Base-by-base conservation (phyloP, 2,113 vertebrate genomes). In the Perca flavescens region DNA sequence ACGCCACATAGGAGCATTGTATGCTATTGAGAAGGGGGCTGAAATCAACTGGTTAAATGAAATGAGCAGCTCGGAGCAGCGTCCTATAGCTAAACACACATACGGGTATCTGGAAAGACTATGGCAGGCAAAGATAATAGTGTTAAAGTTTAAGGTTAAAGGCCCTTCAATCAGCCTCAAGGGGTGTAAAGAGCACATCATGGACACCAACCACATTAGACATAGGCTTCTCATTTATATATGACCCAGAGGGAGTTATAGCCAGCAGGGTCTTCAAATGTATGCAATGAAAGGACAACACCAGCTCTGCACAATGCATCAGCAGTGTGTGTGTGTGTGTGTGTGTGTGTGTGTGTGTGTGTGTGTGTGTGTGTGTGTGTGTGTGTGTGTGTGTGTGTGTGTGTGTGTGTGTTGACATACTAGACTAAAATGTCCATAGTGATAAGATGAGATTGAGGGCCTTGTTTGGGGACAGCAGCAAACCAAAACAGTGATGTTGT, bases 131-230 rank as follows among this genome's bases (percentile, higher is more conserved):
- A 22, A 74, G 84, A 93, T 92, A 92, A 94, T 94, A 87, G 88
- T 74, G 75, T 93, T 88, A 88, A 82, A 87, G 82, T 87, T 88
- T 80, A 90, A 91, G 91, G 93, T 93, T 91, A 93, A 94, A 91
- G 92, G 85, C 84, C 88, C 72, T 86, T 90, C 83, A 90, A 79
- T 88, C 84, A 74, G 73, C 43, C 66, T 82, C 62, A n/a, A 82
- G 65, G 82, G 65, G 74, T 86, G 84, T 74, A 88, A 86, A 90
- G 74, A 88, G 78, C 80, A 84, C 70, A 79, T 73, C 82, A 77
- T 63, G 60, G 83, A 89, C 84, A 87, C 72, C 79, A 82, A 46
- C 57, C 83, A 68, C 86, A 73, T 88, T 71, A 89, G 71, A 82
- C 79, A 74, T 34, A 72, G 74, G 78, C 57, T 19, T 66, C 63